phyloP scores from a whole-genome alignment of 2,113 vertebrate genomes.

The Oryzias woworae region DNA sequence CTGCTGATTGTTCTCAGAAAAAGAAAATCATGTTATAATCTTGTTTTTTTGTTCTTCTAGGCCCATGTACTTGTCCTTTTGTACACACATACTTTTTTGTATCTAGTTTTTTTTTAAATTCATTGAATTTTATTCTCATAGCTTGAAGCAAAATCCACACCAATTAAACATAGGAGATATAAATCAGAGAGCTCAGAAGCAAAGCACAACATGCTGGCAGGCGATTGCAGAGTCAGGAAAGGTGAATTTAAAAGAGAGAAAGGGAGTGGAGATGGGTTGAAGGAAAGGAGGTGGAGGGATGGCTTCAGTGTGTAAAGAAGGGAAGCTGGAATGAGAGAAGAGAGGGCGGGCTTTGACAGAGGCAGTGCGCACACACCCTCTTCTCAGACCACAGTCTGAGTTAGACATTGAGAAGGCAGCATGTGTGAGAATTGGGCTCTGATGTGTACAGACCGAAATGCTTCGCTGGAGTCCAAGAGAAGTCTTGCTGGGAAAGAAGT shows the following conservation, averaged over 20 bases:
- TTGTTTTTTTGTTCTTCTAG: background rate
- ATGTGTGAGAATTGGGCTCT: constrained; percentile 50
- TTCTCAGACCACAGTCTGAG: constrained; percentile 60
- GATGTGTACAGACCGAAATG: constrained; percentile 21
- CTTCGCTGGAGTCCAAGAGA: constrained; percentile 32
- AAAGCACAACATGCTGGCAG: constrained; percentile 67
- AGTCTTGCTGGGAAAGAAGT: constrained; percentile 44
- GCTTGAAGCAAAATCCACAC: constrained; percentile 49
- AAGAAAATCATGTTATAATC: background rate
- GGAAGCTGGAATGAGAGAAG: constrained; percentile 41
- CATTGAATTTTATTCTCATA: background rate
- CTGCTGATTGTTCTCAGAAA: too few relatives aligned
- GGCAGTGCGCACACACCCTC: constrained; percentile 51
- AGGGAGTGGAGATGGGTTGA: constrained; percentile 21
- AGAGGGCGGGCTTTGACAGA: constrained; percentile 56
- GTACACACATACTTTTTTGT: background rate
- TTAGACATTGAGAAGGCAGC: constrained; percentile 53
- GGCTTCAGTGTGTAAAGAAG: constrained; percentile 30
- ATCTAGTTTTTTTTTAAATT: constrained; percentile 11
- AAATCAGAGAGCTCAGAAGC: constrained; percentile 64
- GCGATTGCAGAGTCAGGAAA: constrained; percentile 65
- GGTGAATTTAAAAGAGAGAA: constrained; percentile 63
- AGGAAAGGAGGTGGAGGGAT: constrained; percentile 24
- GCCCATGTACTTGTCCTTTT: constrained; percentile 14
- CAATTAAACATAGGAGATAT: constrained; percentile 67